Evolutionary conservation across 2,888 invertebrate genomes (phyloP).

Genomic region (Cabera pusaria): DNA sequence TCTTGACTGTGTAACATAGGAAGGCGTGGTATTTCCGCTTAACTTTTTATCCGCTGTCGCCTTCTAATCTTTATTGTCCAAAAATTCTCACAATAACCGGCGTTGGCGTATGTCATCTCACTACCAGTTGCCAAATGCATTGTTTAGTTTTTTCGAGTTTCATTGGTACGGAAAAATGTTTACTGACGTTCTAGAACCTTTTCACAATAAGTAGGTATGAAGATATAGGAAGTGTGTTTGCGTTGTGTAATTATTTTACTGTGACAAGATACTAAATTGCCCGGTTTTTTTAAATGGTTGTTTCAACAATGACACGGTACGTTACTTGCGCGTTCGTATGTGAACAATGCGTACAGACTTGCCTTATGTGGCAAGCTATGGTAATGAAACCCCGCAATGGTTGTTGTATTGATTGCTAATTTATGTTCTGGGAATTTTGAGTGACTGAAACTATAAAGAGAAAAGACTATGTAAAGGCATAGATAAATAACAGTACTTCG

Average conservation of each 20-base stretch:
- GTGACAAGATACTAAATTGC: constrained; percentile 7
- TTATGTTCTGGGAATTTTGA: constrained; percentile 12
- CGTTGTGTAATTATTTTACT: constrained; percentile 5
- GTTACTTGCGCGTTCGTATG: constrained; percentile 37
- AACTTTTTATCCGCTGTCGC: constrained; percentile 12
- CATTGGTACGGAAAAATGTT: constrained; percentile 40
- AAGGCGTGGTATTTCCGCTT: too few species aligned
- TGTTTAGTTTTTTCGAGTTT: constrained; percentile 57
- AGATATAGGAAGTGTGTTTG: constrained; percentile 4
- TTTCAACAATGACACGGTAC: constrained; percentile 52
- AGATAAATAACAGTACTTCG: too few species aligned
- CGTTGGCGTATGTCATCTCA: constrained; percentile 27
- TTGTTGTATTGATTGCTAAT: constrained; percentile 21
- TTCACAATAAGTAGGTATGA: constrained; percentile 5
- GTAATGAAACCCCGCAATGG: constrained; percentile 17
- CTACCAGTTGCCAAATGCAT: constrained; percentile 58
- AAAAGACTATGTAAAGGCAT: too few species aligned
- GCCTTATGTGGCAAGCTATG: constrained; percentile 33
- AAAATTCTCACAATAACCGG: constrained; percentile 42
- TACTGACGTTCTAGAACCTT: constrained; percentile 1
- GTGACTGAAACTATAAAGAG: too few species aligned
- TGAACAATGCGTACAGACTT: constrained; percentile 60
- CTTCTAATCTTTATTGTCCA: constrained; percentile 34
- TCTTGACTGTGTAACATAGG: too few species aligned
- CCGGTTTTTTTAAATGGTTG: constrained; percentile 2